Base-by-base conservation (phyloP, 1,140 invertebrate species). In the Uloborus diversus region DNA sequence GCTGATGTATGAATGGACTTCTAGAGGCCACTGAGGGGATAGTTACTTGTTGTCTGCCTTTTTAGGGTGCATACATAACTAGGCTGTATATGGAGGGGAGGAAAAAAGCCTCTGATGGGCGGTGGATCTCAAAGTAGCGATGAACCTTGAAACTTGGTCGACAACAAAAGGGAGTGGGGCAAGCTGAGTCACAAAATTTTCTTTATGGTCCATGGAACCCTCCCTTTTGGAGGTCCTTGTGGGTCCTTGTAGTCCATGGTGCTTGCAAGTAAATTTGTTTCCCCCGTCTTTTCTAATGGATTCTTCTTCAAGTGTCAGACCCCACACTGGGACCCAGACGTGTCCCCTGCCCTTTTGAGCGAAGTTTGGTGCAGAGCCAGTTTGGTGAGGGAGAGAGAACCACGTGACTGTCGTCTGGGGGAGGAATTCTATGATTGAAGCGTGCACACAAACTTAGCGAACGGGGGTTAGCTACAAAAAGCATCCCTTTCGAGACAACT, bases 331-430 rank as follows among this genome's bases (percentile, higher is more conserved):
- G 37, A 42, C 37, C 37, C 37, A 13, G n/a, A n/a, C n/a, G 9
- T 42, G 9, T 42, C 17, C 37, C 37, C 37, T 42, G 37, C 17
- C 61, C 20, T 68, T 57, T 68, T 28, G 42, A 17, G 17, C 37
- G 37, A 42, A 13, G 37, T 13, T 42, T 17, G 37, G 37, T 9
- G 37, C n/a, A 42, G 17, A 42, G 37, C 37, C 9, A 17, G 37
- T n/a, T n/a, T 65, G 28, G n/a, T n/a, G 47, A 4, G 28, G 25
- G 23, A n/a, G 17, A 28, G 51, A 56, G 32, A 32, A 42, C 37
- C 68, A 70, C 68, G 68, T 57, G 68, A 70, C 68, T 57, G 32
- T 57, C 53, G 47, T 49, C 28, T 70, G 30, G 27, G 32, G 68
- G 33, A 42, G 14, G 53, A 28, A 13, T 25, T n/a, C 23, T 25